Conservation (phyloP, 2,113 vertebrate genomes). For the Trogon melanurus region DNA sequence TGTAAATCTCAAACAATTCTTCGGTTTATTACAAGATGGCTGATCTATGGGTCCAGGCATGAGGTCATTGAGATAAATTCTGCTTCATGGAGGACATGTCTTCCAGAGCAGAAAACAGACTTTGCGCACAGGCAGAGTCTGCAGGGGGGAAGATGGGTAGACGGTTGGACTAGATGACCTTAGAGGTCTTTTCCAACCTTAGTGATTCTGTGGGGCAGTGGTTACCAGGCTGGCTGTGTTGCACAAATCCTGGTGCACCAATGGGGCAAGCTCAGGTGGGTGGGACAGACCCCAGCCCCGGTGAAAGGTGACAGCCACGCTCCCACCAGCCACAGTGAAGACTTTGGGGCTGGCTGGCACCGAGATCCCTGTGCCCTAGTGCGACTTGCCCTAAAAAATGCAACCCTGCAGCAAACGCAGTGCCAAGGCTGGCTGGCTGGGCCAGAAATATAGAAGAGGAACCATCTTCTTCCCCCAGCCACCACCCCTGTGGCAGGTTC, state of each 20-base stretch:
- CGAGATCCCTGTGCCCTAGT: neutral
- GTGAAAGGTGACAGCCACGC: rapidly evolving
- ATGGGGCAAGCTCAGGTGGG: rapidly evolving
- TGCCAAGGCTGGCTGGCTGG: neutral
- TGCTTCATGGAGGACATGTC: neutral
- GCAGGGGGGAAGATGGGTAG: neutral
- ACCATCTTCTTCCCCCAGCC: neutral
- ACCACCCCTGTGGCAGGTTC: neutral
- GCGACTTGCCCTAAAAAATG: neutral
- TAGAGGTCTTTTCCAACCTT: too few relatives aligned
- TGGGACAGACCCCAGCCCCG: neutral
- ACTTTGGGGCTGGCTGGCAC: neutral
- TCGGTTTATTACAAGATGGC: neutral
- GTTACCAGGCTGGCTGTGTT: neutral
- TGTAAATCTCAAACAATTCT: neutral
- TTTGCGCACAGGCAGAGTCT: neutral
- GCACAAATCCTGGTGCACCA: neutral
- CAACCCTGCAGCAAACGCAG: neutral
- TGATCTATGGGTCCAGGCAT: neutral
- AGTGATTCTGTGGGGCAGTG: neutral
- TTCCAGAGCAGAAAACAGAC: neutral
- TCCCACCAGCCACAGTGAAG: neutral
- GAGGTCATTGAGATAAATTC: neutral
- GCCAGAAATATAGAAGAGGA: neutral
- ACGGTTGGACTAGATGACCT: too few relatives aligned